phyloP scores from a whole-genome alignment of 2,113 vertebrate genomes.

The Seriola aureovittata region DNA sequence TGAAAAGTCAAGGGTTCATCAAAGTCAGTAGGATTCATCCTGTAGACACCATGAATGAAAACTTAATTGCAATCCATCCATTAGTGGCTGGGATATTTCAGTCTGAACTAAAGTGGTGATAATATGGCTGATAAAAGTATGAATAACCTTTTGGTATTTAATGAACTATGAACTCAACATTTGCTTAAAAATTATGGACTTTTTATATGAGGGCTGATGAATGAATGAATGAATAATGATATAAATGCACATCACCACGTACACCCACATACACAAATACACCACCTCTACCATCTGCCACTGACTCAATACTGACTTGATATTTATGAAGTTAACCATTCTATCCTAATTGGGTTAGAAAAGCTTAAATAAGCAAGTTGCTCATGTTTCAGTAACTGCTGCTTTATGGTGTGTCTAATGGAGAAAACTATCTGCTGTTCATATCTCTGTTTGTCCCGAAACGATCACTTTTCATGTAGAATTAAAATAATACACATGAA shows the following conservation, averaged over 20 bases:
- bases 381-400: conserved; percentile 46
- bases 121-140: neutral
- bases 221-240: neutral
- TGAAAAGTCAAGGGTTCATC: no score
- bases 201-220: neutral
- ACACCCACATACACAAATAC: conserved; percentile 8
- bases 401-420: conserved; percentile 33
- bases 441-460: neutral
- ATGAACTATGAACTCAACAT: neutral
- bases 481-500: conserved; percentile 29
- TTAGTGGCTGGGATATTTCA: neutral
- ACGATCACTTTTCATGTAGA: conserved; percentile 36
- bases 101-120: neutral
- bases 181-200: neutral
- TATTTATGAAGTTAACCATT: conserved; percentile 59
- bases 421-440: conserved; percentile 31
- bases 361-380: conserved; percentile 47
- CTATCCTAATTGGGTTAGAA: conserved; percentile 38
- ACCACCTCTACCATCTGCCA: conserved; percentile 10
- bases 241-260: neutral
- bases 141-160: neutral
- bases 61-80: neutral
- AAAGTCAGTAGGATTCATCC: no score
- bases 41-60: neutral
- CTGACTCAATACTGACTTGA: neutral